A percentile compares a stretch with the other conserved stretches of the same genome.
Evolutionary conservation across 2,113 vertebrate species (phyloP).

Genomic region (Hemibagrus wyckioides): DNA sequence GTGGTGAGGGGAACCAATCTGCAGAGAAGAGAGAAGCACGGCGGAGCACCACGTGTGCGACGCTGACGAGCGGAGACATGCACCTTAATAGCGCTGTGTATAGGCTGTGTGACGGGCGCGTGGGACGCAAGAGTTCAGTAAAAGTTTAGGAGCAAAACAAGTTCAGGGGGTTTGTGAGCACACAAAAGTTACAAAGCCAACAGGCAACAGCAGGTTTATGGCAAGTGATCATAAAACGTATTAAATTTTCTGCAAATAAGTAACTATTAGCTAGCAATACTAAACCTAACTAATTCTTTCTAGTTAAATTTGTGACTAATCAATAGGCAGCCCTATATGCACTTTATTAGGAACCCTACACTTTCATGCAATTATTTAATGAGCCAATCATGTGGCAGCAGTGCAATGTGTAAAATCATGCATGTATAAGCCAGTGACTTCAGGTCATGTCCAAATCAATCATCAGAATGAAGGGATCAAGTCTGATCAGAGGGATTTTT

Average conservation of each 20-base stretch:
- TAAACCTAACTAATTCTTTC: background rate
- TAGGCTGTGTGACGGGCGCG: background rate
- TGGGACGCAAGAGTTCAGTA: slow-evolving; percentile 26
- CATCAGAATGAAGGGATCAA: too few species aligned
- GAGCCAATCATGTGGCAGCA: too few species aligned
- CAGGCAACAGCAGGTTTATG: background rate
- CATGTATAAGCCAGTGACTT: too few species aligned
- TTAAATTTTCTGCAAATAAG: background rate
- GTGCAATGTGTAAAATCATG: too few species aligned
- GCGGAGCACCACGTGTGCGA: slow-evolving; percentile 28
- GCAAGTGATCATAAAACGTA: background rate
- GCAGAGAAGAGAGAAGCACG: slow-evolving; percentile 8
- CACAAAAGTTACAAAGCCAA: background rate
- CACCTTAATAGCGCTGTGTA: slow-evolving; percentile 30
- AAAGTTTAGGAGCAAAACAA: slow-evolving; percentile 37
- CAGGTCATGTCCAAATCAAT: too few species aligned
- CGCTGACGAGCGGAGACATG: slow-evolving; percentile 30
- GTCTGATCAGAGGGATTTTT: too few species aligned
- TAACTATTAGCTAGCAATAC: background rate
- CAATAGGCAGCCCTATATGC: background rate
- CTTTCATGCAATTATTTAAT: too few species aligned
- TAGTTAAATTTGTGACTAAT: background rate
- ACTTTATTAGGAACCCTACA: too few species aligned
- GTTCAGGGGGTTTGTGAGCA: background rate
- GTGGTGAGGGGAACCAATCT: background rate